Base-by-base conservation (phyloP, 1,140 invertebrate genomes). In the Heliconius hewitsoni region DNA sequence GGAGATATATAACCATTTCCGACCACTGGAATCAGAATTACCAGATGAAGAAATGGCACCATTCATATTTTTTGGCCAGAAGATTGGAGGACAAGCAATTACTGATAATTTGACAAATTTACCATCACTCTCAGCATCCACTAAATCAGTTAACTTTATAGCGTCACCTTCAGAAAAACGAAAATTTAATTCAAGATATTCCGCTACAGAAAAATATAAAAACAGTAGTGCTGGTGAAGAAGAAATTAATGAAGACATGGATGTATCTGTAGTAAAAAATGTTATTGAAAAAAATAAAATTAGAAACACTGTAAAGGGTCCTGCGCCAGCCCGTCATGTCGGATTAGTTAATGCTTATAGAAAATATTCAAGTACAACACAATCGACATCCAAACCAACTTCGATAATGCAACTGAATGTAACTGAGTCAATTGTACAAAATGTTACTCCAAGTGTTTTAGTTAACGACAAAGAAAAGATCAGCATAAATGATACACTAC, bases 1-100 rank as follows among this genome's bases (percentile, higher is more conserved):
- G 77, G 95, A 96, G 27, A 86, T 96, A 75, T 96, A 96, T 86
- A 96, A 96, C 80, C 95, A 96, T 78, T 96, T 96, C 83, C 87
- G 95, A 27, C 96, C 96, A 0, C 93, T 96, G 9, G 96, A 96
- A 87, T 93, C 95, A 16, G 96, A 96, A 85, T 90, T 96, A 66
- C 95, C 96, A 0, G 95, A 96, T 46, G 96, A 96, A 86, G 96
- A 96, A 82, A 95, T 96, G 93, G 95, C 96, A 71, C 96, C 96
- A 55, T 97, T 97, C 89, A 91, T 96, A n/a, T 96, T 95, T 82
- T 97, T 97, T 87, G 96, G 96, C 0, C 96, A 96, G 86, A 96
- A 97, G 86, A 78, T 97, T n/a, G 94, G 91, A 1, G 90, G 92
- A 13, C 88, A 78, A 66, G 78, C 83, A n/a, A 92, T 94, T 39